Evolutionary conservation across 2,797 vertebrate genomes (phyloP), one percentile per base, ranked within the genome.

Genomic region (Microctenopoma steveboyesi): DNA sequence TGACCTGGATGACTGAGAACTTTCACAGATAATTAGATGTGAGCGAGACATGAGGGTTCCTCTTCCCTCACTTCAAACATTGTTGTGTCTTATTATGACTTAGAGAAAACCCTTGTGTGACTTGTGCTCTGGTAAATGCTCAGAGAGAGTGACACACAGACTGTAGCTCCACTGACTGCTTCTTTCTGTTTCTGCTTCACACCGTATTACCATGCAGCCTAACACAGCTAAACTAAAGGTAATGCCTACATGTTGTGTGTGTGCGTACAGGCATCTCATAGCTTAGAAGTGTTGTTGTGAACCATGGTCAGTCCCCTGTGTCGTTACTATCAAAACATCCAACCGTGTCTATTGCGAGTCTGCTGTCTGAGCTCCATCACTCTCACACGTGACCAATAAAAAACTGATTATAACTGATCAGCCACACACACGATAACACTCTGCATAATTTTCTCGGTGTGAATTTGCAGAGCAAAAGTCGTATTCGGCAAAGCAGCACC

Each of bases 401-500:
- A 10, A 69, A 40, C 16, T 3, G 11, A 18, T 18, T 13, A 18
- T 13, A 7, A 18, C 30, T 14, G 4, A 0, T 53, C 42, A 27
- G 0, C 9, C 37, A 58, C 28, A 37, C 28, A 37, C 37, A 37
- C 2, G 2, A n/a, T 52, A 35, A 70, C 9, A 10, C 48, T 11
- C 8, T 66, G 6, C 56, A 22, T 8, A 5, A 15, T 62, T 33
- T 14, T 63, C 4, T 70, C 45, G 59, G 2, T 81, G 47, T 74
- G 5, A 65, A 70, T 54, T 63, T 71, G 8, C 92, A 99, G 98
- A 93, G 94, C 68, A 98, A 96, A 89, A 92, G 95, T 3, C 94
- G 93, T 0, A 75, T 85, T 49, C 72, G 93, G 30, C 94, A 92
- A 1, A 86, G 91, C 4, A 88, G 93, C 82, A 87, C 88, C 83